A percentile compares a stretch with the other conserved stretches of the same genome.
These are phyloP conservation scores for Ailuropoda melanoleuca DNA, from an alignment of 2,113 vertebrate species.

Conservation along the genomic window DNA sequence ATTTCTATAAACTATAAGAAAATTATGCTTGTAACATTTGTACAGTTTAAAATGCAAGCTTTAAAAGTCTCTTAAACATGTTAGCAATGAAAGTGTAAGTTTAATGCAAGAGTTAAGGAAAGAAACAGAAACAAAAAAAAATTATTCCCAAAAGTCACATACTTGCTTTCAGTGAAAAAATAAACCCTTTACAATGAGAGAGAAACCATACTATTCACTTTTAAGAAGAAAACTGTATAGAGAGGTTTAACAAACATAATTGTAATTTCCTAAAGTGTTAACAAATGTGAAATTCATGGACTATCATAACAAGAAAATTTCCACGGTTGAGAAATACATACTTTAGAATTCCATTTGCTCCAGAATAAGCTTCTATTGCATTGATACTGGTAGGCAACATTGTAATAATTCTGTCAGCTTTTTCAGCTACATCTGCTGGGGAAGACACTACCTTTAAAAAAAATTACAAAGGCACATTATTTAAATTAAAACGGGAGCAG, in stretches of 20 bases:
- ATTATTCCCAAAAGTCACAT: conserved; percentile 49
- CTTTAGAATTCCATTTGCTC: conserved; percentile 96
- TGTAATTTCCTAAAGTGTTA: conserved; percentile 43
- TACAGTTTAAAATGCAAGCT: conserved; percentile 62
- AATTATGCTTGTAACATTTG: conserved; percentile 43
- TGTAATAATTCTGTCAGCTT: conserved; percentile 97
- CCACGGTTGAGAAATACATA: conserved; percentile 81
- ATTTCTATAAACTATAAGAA: conserved; percentile 51
- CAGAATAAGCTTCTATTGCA: conserved; percentile 94
- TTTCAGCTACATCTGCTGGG: conserved; percentile 96
- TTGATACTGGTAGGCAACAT: conserved; percentile 98
- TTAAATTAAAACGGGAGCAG: conserved; percentile 41
- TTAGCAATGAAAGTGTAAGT: conserved; percentile 52
- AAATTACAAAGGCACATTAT: conserved; percentile 49
- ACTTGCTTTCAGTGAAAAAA: conserved; percentile 47
- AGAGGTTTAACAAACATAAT: conserved; percentile 32
- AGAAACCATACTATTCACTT: conserved; percentile 37
- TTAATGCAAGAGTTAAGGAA: conserved; percentile 60
- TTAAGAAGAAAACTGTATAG: conserved; percentile 43
- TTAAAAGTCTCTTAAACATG: conserved; percentile 62
- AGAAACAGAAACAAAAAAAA: conserved; percentile 13
- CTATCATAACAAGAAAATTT: conserved; percentile 53
- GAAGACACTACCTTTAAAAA: conserved; percentile 93
- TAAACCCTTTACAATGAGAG: conserved; percentile 36
- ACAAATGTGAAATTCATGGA: conserved; percentile 40